Percentiles rank a stretch among this genome's conserved stretches.
phyloP scores from a whole-genome alignment of 2,797 vertebrate species.

The Anguilla pacifica region DNA sequence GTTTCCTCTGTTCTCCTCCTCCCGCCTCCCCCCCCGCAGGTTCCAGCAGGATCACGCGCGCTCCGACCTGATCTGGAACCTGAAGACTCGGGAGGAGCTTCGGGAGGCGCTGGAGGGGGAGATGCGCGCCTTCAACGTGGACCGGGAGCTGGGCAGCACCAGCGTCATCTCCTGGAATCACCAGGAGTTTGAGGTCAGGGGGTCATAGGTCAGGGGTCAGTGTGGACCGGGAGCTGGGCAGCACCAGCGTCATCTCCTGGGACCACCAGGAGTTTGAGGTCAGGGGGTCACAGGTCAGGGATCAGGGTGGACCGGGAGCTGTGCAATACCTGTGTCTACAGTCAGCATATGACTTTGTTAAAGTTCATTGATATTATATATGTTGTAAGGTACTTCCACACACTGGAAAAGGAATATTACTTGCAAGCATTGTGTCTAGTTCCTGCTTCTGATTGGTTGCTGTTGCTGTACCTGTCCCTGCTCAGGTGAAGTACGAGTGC shows the following conservation, averaged over 20 bases:
- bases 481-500: conserved; percentile 95
- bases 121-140: conserved; percentile 85
- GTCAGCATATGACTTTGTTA: too few relatives aligned
- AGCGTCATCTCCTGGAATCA: conserved; percentile 98
- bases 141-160: conserved; percentile 79
- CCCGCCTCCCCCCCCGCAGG: conserved; percentile 57
- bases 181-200: conserved; percentile 92
- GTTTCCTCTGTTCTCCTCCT: neutral
- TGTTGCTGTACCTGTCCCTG: neutral
- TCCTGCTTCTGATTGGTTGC: neutral
- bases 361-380: too few relatives aligned
- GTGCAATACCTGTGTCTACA: conserved; percentile 80
- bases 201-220: conserved; percentile 47
- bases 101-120: conserved; percentile 93
- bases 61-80: conserved; percentile 98
- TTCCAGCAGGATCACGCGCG: conserved; percentile 93
- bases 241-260: too few relatives aligned
- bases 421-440: neutral
- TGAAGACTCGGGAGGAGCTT: conserved; percentile 96
- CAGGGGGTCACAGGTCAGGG: too few relatives aligned
- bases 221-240: neutral
- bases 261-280: too few relatives aligned
- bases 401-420: too few relatives aligned
- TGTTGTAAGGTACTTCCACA: too few relatives aligned
- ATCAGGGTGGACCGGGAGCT: conserved; percentile 56